Evolutionary conservation across 1,140 invertebrate species (phyloP), one percentile per base, ranked within the genome.

Genomic region (Bombus superbus): DNA sequence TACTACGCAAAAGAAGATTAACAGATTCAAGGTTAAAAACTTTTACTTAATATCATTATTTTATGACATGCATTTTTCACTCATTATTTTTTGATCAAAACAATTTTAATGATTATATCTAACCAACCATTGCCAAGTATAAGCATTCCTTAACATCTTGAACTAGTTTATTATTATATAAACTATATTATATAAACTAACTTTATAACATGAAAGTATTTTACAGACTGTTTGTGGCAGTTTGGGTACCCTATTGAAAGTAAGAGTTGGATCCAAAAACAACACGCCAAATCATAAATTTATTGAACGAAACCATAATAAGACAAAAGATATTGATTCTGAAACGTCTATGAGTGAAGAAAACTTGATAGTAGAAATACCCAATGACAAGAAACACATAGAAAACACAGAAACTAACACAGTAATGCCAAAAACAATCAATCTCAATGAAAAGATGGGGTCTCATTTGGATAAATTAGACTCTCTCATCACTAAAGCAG

Each of bases 1-100:
- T 88, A 96, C 96, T 40, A 98, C 98, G 1, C 98, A 99, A 94
- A 97, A 97, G 81, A 98, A 98, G 95, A 95, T 99, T 69, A 98
- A 98, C 95, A 97, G 96, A 92, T 97, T 99, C 87, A 99, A 98
- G 96, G 97, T 97, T 59, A 71, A 38, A 53, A 3, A 32, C 47
- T 64, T 74, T 28, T 47, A 38, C 28, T 2, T 28, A 8, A 4
- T 73, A 32, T 38, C 18, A 53, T 53, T 53, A 53, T 18, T 53
- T 53, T 53, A 53, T 53, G 47, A 53, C 47, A 53, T 53, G 18
- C 18, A 53, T 53, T 53, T 53, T 47, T 18, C 18, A 57, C 28
- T 25, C 22, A 42, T 44, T 25, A 79, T 35, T 75, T 42, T 80
- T 72, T 40, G 35, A 53, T n/a, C 66, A 76, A 80, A 47, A 28